phyloP scores from a whole-genome alignment of 2,888 invertebrate species.

The Tenthredo distinguenda region DNA sequence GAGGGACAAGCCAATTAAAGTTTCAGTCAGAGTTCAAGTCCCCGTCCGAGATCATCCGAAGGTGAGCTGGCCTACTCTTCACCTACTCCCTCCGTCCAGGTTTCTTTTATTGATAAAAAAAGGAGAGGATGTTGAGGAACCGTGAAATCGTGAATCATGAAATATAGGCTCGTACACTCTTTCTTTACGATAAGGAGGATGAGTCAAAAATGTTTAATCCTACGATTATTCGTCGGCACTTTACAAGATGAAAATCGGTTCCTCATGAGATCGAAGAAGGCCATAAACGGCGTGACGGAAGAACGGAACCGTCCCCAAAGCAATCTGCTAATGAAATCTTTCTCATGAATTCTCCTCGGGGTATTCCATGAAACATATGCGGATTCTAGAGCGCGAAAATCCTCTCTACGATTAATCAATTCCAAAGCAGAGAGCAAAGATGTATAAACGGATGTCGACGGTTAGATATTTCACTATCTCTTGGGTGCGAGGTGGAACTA shows the following conservation, averaged over 20 bases:
- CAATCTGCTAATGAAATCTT: slow-evolving; percentile 37
- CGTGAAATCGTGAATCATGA: neutral
- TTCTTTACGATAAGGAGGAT: neutral
- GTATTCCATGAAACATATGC: slow-evolving; percentile 18
- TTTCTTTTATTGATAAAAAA: neutral
- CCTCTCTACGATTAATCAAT: slow-evolving; percentile 40
- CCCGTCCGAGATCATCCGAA: slow-evolving; percentile 94
- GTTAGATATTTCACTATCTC: slow-evolving; percentile 15
- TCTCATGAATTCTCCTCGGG: slow-evolving; percentile 17
- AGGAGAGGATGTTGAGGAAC: neutral
- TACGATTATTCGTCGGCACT: neutral
- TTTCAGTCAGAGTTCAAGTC: slow-evolving; percentile 91
- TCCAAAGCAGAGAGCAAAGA: slow-evolving; percentile 37
- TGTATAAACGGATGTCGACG: slow-evolving; percentile 10
- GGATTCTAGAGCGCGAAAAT: slow-evolving; percentile 7
- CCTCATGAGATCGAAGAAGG: neutral
- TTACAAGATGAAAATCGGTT: neutral
- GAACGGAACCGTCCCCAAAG: neutral
- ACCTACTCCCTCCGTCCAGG: neutral
- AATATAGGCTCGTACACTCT: neutral
- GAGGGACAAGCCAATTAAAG: slow-evolving; percentile 92
- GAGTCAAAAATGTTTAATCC: neutral
- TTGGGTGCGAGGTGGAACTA: neutral
- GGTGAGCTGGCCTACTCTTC: slow-evolving; percentile 78
- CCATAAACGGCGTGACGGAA: neutral